Percentiles rank a stretch among this genome's conserved stretches.
These are phyloP conservation scores for Cichladusa arquata DNA, from an alignment of 2,113 vertebrate species.

Conservation along the genomic window DNA sequence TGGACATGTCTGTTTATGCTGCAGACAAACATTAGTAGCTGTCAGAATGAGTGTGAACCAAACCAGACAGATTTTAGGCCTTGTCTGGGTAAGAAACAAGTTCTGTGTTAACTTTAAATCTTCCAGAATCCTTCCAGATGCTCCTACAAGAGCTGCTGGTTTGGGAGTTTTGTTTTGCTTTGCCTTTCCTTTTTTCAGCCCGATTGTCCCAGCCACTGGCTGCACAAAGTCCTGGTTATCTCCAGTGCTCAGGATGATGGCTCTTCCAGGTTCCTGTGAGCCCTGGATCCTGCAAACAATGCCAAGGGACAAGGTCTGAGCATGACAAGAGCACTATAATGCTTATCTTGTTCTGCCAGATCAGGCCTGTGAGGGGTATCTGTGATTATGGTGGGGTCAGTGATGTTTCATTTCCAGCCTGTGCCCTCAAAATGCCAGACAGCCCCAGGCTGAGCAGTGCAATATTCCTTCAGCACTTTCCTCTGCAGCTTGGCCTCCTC, in stretches of 20 bases:
- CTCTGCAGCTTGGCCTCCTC: slow-evolving; percentile 7
- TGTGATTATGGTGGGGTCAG: background rate
- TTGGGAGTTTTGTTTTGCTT: background rate
- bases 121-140: background rate
- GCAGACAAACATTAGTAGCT: background rate
- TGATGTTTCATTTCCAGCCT: slow-evolving; percentile 1
- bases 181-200: background rate
- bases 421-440: slow-evolving; percentile 46
- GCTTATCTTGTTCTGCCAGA: slow-evolving; percentile 35
- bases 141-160: background rate
- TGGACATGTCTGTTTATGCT: background rate
- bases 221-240: background rate
- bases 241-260: background rate
- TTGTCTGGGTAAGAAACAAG: background rate
- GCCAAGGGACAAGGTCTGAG: background rate
- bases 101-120: background rate
- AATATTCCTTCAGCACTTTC: background rate
- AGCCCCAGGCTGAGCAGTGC: background rate
- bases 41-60: background rate
- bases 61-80: background rate
- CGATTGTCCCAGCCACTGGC: background rate
- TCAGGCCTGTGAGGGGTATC: background rate
- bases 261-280: background rate
- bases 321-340: background rate
- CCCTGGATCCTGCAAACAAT: background rate